These are phyloP conservation scores for Hirtodrosophila duncani DNA, from an alignment of 2,888 invertebrate genomes.

Conservation along the genomic window DNA sequence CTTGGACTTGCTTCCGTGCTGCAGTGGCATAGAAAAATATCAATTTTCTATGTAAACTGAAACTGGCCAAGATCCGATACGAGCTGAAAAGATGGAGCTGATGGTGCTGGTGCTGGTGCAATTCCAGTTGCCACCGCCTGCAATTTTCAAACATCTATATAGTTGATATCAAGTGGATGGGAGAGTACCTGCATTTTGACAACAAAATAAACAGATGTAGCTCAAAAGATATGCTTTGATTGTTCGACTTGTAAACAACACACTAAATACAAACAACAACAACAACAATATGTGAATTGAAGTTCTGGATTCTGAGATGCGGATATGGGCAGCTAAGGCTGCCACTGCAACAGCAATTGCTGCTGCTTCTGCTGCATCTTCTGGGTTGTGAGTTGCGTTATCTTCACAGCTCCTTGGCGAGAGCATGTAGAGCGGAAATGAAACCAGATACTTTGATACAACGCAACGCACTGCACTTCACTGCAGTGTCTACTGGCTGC, in stretches of 20 bases:
- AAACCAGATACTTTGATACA: constrained; percentile 75
- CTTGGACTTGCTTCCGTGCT: constrained; percentile 53
- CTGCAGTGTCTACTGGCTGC: too few relatives aligned
- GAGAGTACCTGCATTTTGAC: constrained; percentile 65
- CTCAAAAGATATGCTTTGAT: constrained; percentile 63
- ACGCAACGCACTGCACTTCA: constrained; percentile 38
- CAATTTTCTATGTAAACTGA: constrained; percentile 66
- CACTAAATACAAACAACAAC: constrained; percentile 51
- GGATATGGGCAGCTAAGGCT: too few relatives aligned
- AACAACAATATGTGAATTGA: constrained; percentile 27
- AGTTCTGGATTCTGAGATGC: constrained; percentile 2
- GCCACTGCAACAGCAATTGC: too few relatives aligned
- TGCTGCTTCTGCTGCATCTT: too few relatives aligned
- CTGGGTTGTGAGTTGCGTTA: constrained; percentile 49
- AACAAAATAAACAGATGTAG: constrained; percentile 69
- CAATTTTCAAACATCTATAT: too few relatives aligned
- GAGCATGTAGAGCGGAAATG: constrained; percentile 73
- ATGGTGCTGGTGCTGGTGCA: constrained; percentile 10
- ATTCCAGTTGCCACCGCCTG: too few relatives aligned
- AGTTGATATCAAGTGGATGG: constrained; percentile 16
- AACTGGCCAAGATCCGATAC: constrained; percentile 43
- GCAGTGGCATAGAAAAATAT: constrained; percentile 66
- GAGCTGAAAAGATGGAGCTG: too few relatives aligned
- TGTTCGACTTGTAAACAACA: constrained; percentile 66
- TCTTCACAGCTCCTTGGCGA: constrained; percentile 60